Base-by-base conservation (phyloP, 2,888 invertebrate genomes). In the Meliscaeva auricollis region DNA sequence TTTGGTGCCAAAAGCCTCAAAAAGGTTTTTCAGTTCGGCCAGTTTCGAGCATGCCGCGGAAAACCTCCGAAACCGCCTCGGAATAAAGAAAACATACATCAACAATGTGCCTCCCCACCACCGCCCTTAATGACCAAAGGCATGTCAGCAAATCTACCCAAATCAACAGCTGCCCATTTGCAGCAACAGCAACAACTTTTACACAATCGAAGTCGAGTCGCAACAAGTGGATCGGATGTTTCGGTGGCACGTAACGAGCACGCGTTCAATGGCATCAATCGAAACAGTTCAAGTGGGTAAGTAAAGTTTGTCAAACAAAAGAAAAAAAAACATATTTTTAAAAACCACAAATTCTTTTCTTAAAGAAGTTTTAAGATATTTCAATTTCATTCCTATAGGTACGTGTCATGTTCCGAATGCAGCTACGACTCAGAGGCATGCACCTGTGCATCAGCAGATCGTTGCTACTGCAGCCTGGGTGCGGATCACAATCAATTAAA, bases 331-430 rank as follows among this genome's bases (percentile, higher is more conserved):
- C 32, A 32, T 6, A 32, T 35, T 9, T 9, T 26, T 26, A 4
- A 38, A 38, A 9, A 13, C 38, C 9, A 3, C 3, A 9, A 3
- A 38, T 38, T 38, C 11, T 26, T 26, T 26, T 26, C 26, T 26
- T 26, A 26, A 26, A 26, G 2, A 26, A 62, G 26, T 70, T 78
- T 44, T 79, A 74, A 64, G 44, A 69, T 35, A 56, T 69, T 78
- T 69, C 30, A 30, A 1, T 75, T 83, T 56, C 72, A 69, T 75
- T 38, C 0, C 88, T 94, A 8, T 87, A 92, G 92, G 7, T 97
- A 97, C 90, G 96, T 97, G 0, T 96, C 97, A 2, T 97, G 97
- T 90, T 97, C 97, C 50, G 97, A 97, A 91, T 97, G 97, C 90
- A 95, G 95, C 87, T 96, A 95, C 90, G 97, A 97, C 89, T 97